Conservation (phyloP, 2,888 invertebrate species). For the Blera fallax region DNA sequence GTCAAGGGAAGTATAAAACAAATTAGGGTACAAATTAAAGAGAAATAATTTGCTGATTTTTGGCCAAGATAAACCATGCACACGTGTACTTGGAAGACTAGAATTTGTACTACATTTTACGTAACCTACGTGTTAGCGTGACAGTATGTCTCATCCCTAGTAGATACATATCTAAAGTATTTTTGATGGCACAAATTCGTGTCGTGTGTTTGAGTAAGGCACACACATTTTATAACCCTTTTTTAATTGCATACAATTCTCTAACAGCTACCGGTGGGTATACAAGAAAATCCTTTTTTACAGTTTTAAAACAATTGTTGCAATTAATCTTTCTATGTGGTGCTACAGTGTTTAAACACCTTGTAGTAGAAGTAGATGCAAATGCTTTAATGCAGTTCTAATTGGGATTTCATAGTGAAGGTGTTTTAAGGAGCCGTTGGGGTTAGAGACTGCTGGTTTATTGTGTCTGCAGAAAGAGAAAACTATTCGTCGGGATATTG, state of each 20-base stretch:
- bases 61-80: background rate
- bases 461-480: no score
- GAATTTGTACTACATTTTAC: background rate
- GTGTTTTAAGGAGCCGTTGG: background rate
- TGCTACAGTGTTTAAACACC: background rate
- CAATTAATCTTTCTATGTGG: background rate
- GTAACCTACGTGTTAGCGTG: background rate
- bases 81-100: background rate
- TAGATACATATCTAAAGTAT: background rate
- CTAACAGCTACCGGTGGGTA: background rate
- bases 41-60: constrained; percentile 9
- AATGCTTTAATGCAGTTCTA: background rate
- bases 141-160: background rate
- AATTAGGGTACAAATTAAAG: background rate
- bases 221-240: background rate
- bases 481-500: no score
- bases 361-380: background rate
- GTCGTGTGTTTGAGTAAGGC: background rate
- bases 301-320: constrained; percentile 2
- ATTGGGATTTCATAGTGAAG: background rate
- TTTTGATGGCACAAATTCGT: background rate
- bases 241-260: background rate
- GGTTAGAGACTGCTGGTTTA: no score
- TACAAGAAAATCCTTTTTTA: constrained; percentile 22
- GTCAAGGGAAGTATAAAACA: constrained; percentile 3